phyloP scores from a whole-genome alignment of 2,113 vertebrate species.

The Cryptotis parvus region DNA sequence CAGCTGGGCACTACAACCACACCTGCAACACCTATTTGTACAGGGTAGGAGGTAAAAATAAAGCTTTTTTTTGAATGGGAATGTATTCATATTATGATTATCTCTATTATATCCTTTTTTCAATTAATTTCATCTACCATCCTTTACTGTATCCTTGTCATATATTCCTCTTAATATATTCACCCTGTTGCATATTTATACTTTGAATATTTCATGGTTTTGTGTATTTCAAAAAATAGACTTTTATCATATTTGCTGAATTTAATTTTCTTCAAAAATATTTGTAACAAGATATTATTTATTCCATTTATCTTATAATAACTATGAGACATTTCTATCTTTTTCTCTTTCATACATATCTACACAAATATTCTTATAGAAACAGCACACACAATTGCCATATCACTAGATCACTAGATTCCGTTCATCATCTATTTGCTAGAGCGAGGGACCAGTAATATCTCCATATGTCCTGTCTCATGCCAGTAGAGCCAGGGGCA shows the following conservation, averaged over 20 bases:
- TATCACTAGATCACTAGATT: background rate
- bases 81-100: slow-evolving; percentile 14
- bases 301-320: background rate
- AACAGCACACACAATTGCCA: background rate
- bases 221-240: background rate
- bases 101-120: background rate
- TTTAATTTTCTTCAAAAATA: slow-evolving; percentile 5
- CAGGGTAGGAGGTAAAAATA: background rate
- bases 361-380: background rate
- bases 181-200: background rate
- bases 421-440: too few species aligned
- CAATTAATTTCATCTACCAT: background rate
- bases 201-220: slow-evolving; percentile 27
- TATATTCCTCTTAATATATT: background rate
- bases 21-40: background rate
- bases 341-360: background rate
- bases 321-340: background rate
- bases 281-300: background rate
- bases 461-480: too few species aligned
- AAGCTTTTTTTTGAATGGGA: background rate
- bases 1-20: too few species aligned
- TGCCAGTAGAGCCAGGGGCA: too few species aligned
- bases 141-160: background rate
- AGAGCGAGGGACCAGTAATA: too few species aligned
- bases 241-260: slow-evolving; percentile 48